Base-by-base conservation (phyloP, 2,113 vertebrate genomes). In the Corvus cornix region DNA sequence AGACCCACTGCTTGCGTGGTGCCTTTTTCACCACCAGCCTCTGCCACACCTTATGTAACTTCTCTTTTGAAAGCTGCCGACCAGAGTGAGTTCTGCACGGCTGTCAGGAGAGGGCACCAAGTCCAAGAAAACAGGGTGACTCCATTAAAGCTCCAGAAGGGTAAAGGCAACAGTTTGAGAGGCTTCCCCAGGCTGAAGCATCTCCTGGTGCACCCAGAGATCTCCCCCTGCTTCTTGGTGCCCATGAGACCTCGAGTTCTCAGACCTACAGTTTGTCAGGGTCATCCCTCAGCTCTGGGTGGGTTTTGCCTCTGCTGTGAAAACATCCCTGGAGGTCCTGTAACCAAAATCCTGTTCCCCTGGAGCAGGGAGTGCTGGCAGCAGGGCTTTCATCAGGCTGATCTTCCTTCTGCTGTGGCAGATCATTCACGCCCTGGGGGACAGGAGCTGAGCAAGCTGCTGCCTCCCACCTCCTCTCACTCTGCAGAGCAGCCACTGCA, bases 31-130 rank as follows among this genome's bases (percentile, higher is more conserved):
- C 11, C 43, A 8, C 52, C 70, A 7, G 51, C 74, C 63, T 3
- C 16, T 3, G 73, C 1, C 3, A 13, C n/a, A 14, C 23, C 11
- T 74, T 5, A 1, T 0, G 9, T 19, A 15, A 13, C 26, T 48
- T 31, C 26, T 30, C 13, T 20, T 58, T 16, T 5, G 70, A 28
- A 41, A 80, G n/a, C 46, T 11, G 35, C 58, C 1, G 2, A 13
- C 16, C 37, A 7, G 23, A 8, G 35, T 2, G 68, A 87, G 78
- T 14, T 88, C 75, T 77, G 84, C 26, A 3, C 8, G 10, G 26
- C 53, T 41, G 88, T 76, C 96, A 53, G 92, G 51, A 95, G 96
- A 92, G 92, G 95, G 95, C 96, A 92, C 79, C 76, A 90, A 17
- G 78, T 35, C 70, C 72, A 58, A 93, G 92, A 58, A 27, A 52